A percentile compares a stretch with the other conserved stretches of the same genome.
Conservation (phyloP, 1,140 invertebrate genomes). For the Lasioglossum albipes region DNA sequence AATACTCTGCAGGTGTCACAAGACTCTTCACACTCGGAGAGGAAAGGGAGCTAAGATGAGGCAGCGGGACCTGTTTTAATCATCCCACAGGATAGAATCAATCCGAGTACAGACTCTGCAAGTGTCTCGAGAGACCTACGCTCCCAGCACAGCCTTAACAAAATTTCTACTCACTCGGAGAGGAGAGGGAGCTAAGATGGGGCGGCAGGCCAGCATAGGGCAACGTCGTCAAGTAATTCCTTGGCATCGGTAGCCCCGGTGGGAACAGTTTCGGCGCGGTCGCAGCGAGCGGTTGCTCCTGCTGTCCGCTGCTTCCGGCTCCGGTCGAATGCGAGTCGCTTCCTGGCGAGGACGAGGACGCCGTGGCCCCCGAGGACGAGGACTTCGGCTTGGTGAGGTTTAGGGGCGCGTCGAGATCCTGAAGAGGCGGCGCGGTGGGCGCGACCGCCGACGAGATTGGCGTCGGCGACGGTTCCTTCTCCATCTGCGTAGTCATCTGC, state of each 20-base stretch:
- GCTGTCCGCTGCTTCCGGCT: slow-evolving; percentile 75
- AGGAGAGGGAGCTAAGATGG: slow-evolving; percentile 77
- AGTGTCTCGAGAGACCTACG: too few species aligned
- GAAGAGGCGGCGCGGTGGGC: slow-evolving; percentile 74
- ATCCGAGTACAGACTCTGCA: too few species aligned
- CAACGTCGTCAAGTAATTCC: slow-evolving; percentile 80
- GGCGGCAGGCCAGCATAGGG: slow-evolving; percentile 83
- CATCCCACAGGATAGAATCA: too few species aligned
- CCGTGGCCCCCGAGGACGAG: slow-evolving; percentile 72
- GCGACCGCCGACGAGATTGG: slow-evolving; percentile 77
- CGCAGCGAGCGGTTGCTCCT: slow-evolving; percentile 82
- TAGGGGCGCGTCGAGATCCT: slow-evolving; percentile 89
- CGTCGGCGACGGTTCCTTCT: slow-evolving; percentile 78
- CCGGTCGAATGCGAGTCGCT: slow-evolving; percentile 79
- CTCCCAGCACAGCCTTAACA: too few species aligned
- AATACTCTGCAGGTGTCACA: too few species aligned
- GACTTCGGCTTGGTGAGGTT: slow-evolving; percentile 93
- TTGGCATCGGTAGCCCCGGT: slow-evolving; percentile 80
- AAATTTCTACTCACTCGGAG: slow-evolving; percentile 72
- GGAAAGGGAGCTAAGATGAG: too few species aligned
- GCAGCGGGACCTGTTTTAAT: too few species aligned
- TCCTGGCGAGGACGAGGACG: slow-evolving; percentile 72
- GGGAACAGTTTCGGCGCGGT: slow-evolving; percentile 82
- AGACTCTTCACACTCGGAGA: too few species aligned
- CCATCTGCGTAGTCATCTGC: slow-evolving; percentile 73